These are phyloP conservation scores for Stichodactyla mertensii DNA, from an alignment of 64 coral and sea anemone genomes.

Conservation along the genomic window DNA sequence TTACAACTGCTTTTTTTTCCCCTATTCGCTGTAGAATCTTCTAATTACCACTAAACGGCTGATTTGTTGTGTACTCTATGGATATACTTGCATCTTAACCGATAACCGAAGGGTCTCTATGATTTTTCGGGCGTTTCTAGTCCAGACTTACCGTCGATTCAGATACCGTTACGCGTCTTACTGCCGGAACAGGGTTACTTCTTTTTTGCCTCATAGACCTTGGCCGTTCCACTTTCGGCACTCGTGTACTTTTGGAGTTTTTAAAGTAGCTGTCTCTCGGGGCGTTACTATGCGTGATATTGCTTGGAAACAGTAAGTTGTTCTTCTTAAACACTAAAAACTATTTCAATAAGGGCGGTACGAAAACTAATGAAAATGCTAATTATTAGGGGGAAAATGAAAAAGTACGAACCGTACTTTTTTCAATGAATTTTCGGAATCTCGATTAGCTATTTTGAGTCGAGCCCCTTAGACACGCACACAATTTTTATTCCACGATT, in stretches of 20 bases:
- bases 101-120: too few species aligned
- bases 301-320: not conserved
- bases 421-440: not conserved
- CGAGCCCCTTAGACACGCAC: not conserved
- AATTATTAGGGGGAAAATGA: not conserved
- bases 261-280: not conserved
- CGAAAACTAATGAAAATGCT: not conserved
- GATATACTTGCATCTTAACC: too few species aligned
- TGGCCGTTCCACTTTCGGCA: not conserved
- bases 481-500: not conserved
- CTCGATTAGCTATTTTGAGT: not conserved
- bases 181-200: not conserved
- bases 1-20: too few species aligned
- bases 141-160: too few species aligned
- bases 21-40: too few species aligned
- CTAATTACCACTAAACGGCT: too few species aligned
- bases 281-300: not conserved
- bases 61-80: too few species aligned
- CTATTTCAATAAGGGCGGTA: not conserved
- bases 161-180: too few species aligned
- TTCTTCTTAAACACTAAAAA: not conserved
- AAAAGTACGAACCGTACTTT: not conserved
- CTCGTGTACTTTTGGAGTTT: not conserved
- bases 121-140: too few species aligned
- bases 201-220: not conserved